Evolutionary conservation across 2,797 vertebrate species (phyloP).

Genomic region (Potorous gilbertii): DNA sequence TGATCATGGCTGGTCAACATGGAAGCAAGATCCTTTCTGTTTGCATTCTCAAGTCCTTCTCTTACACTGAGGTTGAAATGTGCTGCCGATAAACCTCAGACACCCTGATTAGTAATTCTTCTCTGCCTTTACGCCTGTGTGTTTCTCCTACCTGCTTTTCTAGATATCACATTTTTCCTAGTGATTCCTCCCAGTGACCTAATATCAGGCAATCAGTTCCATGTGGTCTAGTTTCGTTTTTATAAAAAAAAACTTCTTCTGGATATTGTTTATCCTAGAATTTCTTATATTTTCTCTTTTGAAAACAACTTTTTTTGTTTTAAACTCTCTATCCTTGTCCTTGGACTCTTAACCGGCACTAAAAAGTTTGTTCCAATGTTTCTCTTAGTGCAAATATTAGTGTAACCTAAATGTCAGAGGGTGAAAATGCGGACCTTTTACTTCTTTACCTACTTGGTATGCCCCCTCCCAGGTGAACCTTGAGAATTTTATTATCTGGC

Average conservation of each 20-base stretch:
- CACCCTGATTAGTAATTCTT: background rate
- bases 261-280: background rate
- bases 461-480: background rate
- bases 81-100: background rate
- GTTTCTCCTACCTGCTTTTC: background rate
- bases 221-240: background rate
- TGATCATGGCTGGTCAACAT: background rate
- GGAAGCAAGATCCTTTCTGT: background rate
- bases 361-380: background rate
- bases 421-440: background rate
- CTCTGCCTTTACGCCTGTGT: background rate
- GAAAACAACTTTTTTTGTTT: background rate
- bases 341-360: background rate
- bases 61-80: background rate
- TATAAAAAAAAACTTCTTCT: background rate
- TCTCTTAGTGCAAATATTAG: background rate
- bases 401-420: background rate
- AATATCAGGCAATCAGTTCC: background rate
- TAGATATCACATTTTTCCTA: background rate
- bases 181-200: background rate
- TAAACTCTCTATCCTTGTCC: background rate
- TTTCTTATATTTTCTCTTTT: background rate
- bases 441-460: background rate
- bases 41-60: background rate
- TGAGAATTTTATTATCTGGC: background rate